Percentiles rank a stretch among this genome's conserved stretches.
phyloP scores from a whole-genome alignment of 2,797 vertebrate genomes.

The Protonibea diacanthus region DNA sequence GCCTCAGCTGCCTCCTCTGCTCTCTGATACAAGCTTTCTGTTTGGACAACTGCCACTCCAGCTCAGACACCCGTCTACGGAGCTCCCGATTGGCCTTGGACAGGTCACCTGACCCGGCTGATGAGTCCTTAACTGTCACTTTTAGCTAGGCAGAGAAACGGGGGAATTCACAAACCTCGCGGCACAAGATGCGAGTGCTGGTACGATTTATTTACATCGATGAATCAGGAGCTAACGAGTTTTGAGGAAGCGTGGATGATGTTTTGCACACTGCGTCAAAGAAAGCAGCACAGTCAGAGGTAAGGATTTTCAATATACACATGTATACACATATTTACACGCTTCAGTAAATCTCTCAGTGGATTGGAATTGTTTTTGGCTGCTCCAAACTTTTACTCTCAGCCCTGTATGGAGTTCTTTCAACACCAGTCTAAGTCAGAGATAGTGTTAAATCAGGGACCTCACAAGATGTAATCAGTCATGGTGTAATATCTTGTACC shows the following conservation, averaged over 20 bases:
- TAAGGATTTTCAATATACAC: conserved; percentile 28
- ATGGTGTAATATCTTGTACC: neutral
- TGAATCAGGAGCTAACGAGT: conserved; percentile 2
- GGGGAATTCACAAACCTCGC: neutral
- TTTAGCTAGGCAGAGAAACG: conserved; percentile 69
- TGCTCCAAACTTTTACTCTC: neutral
- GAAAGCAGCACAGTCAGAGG: conserved; percentile 22
- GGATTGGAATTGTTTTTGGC: conserved; percentile 5
- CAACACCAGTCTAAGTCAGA: neutral
- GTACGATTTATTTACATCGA: neutral
- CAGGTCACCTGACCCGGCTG: conserved; percentile 72
- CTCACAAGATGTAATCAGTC: neutral
- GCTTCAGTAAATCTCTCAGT: conserved; percentile 25
- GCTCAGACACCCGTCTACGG: conserved; percentile 63
- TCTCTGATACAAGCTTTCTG: conserved; percentile 77
- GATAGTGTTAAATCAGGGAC: conserved; percentile 5
- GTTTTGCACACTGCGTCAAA: conserved; percentile 19
- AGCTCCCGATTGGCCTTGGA: conserved; percentile 78
- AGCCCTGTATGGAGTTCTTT: neutral
- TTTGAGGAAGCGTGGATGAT: neutral
- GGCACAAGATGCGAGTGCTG: neutral
- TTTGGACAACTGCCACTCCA: conserved; percentile 41
- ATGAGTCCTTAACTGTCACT: conserved; percentile 77
- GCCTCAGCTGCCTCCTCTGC: conserved; percentile 73
- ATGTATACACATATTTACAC: conserved; percentile 30